Evolutionary conservation across 2,888 invertebrate genomes (phyloP).

Genomic region (Pollenia angustigena): DNA sequence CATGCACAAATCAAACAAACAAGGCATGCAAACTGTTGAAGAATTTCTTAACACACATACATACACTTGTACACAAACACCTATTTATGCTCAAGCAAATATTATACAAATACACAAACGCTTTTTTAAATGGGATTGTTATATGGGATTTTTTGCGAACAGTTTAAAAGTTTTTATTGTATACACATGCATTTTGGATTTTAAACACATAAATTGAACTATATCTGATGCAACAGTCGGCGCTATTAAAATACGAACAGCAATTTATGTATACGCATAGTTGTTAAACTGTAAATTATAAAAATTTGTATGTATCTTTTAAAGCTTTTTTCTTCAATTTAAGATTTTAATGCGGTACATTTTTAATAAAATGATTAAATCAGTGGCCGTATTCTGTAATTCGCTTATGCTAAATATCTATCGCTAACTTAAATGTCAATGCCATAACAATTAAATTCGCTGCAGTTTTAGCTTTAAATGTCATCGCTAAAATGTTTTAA

Average conservation of each 20-base stretch:
- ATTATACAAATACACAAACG: neutral
- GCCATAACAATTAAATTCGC: too few species aligned
- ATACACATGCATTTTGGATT: constrained; percentile 23
- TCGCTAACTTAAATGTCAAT: too few species aligned
- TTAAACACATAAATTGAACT: neutral
- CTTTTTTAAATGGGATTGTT: neutral
- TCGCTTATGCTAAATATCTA: too few species aligned
- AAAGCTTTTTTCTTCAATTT: too few species aligned
- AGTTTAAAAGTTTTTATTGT: constrained; percentile 25
- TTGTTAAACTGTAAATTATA: too few species aligned
- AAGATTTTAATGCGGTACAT: too few species aligned
- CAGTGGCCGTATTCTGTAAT: too few species aligned
- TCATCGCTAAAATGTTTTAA: too few species aligned
- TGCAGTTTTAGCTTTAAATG: too few species aligned
- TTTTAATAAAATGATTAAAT: too few species aligned
- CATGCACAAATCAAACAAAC: constrained; percentile 27
- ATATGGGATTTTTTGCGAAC: neutral
- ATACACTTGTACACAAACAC: constrained; percentile 7
- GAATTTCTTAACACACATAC: constrained; percentile 18
- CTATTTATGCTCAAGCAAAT: neutral
- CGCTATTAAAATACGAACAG: neutral
- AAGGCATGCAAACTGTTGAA: constrained; percentile 48
- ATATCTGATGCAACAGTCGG: constrained; percentile 24
- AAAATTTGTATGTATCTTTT: too few species aligned
- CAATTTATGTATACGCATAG: too few species aligned